Conservation (phyloP, 2,113 vertebrate genomes). For the Campylorhamphus procurvoides region DNA sequence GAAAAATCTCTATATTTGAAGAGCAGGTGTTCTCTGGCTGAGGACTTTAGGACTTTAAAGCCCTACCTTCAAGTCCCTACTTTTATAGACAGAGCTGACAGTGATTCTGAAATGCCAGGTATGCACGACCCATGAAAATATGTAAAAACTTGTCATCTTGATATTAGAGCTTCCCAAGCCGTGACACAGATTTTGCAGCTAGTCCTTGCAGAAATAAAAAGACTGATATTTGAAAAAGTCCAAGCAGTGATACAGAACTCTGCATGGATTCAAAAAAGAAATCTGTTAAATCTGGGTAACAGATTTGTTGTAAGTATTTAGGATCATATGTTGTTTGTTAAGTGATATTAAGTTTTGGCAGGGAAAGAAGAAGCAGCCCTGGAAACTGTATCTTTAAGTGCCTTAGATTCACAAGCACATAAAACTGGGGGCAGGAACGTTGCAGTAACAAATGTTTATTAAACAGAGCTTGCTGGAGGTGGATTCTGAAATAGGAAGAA, state of each 20-base stretch:
- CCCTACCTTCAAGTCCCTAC: background rate
- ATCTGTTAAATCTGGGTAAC: background rate
- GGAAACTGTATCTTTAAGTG: background rate
- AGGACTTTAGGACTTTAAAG: background rate
- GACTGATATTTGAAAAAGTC: background rate
- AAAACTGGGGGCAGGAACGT: background rate
- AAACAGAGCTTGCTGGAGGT: conserved; percentile 10
- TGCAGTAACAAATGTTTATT: conserved; percentile 8
- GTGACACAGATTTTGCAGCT: background rate
- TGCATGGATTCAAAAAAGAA: background rate
- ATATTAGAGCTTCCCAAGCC: background rate
- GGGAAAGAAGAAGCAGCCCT: background rate
- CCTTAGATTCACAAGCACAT: background rate
- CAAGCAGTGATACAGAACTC: background rate
- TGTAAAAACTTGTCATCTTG: background rate
- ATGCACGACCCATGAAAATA: background rate
- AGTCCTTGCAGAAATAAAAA: background rate
- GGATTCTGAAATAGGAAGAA: background rate
- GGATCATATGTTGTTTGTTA: background rate
- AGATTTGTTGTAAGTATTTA: background rate
- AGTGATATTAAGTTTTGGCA: background rate
- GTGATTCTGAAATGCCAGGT: background rate
- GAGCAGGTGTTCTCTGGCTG: background rate
- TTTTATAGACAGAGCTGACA: background rate
- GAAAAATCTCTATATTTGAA: background rate